A percentile compares a stretch with the other conserved stretches of the same genome.
Evolutionary conservation across 2,797 vertebrate genomes (phyloP).

Genomic region (Melanotaenia maccullochi): DNA sequence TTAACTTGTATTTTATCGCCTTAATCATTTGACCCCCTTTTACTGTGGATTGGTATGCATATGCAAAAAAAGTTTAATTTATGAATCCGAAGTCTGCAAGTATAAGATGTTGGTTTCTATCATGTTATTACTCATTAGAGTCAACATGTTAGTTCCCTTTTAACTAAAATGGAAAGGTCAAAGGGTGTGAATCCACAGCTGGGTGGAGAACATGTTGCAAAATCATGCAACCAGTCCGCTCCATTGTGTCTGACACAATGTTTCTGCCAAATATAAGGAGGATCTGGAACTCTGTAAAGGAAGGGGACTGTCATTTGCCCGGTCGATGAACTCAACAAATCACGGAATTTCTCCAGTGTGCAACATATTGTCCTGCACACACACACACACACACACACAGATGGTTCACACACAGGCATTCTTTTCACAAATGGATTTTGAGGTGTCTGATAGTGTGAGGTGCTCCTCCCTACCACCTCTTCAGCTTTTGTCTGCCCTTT

Average conservation of each 20-base stretch:
- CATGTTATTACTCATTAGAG: neutral
- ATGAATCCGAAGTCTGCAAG: neutral
- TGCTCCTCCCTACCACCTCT: neutral
- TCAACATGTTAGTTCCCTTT: neutral
- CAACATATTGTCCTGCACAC: neutral
- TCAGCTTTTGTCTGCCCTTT: constrained; percentile 50
- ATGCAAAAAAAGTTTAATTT: neutral
- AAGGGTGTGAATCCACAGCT: constrained; percentile 1
- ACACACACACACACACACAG: neutral
- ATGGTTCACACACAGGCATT: neutral
- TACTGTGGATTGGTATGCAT: neutral
- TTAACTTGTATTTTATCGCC: neutral
- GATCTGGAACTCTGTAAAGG: constrained; percentile 20
- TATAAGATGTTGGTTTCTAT: neutral
- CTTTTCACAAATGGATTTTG: constrained; percentile 7
- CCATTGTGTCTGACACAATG: constrained; percentile 25
- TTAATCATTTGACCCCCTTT: neutral
- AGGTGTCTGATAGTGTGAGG: constrained; percentile 1
- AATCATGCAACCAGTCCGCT: neutral
- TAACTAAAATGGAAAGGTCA: neutral
- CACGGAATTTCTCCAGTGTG: constrained; percentile 17
- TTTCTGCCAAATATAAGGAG: constrained; percentile 41
- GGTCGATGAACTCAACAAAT: constrained; percentile 38
- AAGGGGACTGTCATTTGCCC: constrained; percentile 20
- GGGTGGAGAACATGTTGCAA: constrained; percentile 31